These are phyloP conservation scores for Drosophila funebris DNA, from an alignment of 1,140 invertebrate species.

Conservation along the genomic window DNA sequence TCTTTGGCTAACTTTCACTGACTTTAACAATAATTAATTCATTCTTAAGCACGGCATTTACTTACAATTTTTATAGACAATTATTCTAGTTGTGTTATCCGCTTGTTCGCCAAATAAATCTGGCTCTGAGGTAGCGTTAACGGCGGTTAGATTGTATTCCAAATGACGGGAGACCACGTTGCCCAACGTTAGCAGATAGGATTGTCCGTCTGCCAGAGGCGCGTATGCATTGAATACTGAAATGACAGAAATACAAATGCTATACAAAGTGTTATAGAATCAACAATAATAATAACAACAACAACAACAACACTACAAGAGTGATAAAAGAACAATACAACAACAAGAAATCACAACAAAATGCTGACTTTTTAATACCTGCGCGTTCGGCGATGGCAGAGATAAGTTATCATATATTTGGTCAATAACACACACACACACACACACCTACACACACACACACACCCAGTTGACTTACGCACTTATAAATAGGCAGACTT, in stretches of 20 bases:
- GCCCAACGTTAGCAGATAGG: slow-evolving; percentile 72
- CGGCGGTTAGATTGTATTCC: slow-evolving; percentile 54
- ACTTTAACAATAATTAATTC: background rate
- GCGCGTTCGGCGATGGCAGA: slow-evolving; percentile 10
- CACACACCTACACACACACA: slow-evolving; percentile 5
- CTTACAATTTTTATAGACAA: slow-evolving; percentile 72
- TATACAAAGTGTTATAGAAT: slow-evolving; percentile 20
- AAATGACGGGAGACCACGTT: slow-evolving; percentile 59
- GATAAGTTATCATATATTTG: slow-evolving; percentile 37
- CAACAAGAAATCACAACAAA: slow-evolving; percentile 32
- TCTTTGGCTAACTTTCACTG: no score
- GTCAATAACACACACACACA: background rate
- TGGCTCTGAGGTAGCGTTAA: slow-evolving; percentile 46
- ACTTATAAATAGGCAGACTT: background rate
- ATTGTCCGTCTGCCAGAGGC: slow-evolving; percentile 54
- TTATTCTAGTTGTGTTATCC: slow-evolving; percentile 61
- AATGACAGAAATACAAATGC: slow-evolving; percentile 43
- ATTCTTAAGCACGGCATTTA: background rate
- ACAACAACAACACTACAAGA: background rate
- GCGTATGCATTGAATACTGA: slow-evolving; percentile 70
- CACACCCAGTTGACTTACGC: background rate
- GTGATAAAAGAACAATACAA: slow-evolving; percentile 12
- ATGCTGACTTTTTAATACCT: slow-evolving; percentile 28
- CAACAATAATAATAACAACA: slow-evolving; percentile 9
- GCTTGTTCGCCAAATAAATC: slow-evolving; percentile 38